Conservation (phyloP, 1,140 invertebrate genomes). For the Calosoma granatense region DNA sequence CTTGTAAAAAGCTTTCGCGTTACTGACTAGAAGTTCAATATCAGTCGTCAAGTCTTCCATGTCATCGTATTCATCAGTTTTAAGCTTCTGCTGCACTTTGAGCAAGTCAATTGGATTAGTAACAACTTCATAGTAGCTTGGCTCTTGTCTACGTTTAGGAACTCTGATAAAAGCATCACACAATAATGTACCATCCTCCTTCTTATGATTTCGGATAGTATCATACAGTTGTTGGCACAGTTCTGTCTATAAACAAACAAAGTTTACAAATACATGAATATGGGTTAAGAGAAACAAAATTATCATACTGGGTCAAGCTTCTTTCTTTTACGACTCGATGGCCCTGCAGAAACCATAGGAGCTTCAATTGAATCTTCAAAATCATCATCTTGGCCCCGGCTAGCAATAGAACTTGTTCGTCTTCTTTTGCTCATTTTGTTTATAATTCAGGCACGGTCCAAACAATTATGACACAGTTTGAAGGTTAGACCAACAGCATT, state of each 20-base stretch:
- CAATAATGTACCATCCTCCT: constrained; percentile 79
- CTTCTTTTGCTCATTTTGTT: constrained; percentile 33
- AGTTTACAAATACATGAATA: too few relatives aligned
- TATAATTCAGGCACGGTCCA: too few relatives aligned
- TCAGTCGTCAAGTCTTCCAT: constrained; percentile 79
- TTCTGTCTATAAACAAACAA: constrained; percentile 53
- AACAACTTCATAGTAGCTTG: constrained; percentile 84
- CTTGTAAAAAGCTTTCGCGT: constrained; percentile 92
- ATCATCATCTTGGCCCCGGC: constrained; percentile 50
- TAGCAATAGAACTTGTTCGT: constrained; percentile 51
- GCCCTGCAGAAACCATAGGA: constrained; percentile 22
- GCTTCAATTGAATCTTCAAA: constrained; percentile 30
- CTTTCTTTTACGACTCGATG: constrained; percentile 28
- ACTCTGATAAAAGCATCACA: constrained; percentile 93
- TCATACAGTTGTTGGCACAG: constrained; percentile 90
- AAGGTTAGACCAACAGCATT: too few relatives aligned
- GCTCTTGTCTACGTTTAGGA: constrained; percentile 83
- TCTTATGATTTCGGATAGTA: constrained; percentile 79
- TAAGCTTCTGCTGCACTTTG: constrained; percentile 91
- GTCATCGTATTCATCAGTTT: constrained; percentile 88
- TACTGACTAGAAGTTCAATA: constrained; percentile 78
- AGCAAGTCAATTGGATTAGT: constrained; percentile 87
- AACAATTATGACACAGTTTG: too few relatives aligned
- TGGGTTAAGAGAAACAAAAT: too few relatives aligned
- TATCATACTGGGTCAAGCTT: constrained; percentile 29